Conservation (phyloP, 2,888 invertebrate species). For the Synanthedon formicaeformis region DNA sequence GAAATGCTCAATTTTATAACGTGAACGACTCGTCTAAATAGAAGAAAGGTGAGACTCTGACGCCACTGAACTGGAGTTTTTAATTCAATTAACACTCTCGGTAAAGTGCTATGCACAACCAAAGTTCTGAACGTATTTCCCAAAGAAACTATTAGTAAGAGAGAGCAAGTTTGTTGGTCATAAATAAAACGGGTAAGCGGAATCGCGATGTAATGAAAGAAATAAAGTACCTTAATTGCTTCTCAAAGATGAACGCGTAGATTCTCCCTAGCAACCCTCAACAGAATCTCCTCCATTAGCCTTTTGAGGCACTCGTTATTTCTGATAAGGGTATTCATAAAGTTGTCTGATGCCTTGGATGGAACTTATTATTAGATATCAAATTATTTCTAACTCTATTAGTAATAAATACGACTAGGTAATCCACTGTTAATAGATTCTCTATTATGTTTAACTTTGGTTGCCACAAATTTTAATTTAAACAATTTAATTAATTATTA, state of each 20-base stretch:
- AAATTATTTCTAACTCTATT: not conserved
- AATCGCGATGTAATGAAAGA: slow-evolving; percentile 42
- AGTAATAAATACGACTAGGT: too few species aligned
- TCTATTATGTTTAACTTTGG: too few species aligned
- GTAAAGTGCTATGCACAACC: slow-evolving; percentile 18
- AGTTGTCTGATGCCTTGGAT: not conserved
- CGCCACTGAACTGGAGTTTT: slow-evolving; percentile 10
- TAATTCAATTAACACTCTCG: slow-evolving; percentile 42
- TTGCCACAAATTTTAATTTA: too few species aligned
- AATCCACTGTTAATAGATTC: too few species aligned
- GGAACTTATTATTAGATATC: not conserved
- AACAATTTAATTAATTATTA: too few species aligned
- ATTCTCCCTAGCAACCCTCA: slow-evolving; percentile 4
- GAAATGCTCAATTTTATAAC: too few species aligned
- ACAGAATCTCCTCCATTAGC: slow-evolving; percentile 21
- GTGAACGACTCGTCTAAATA: too few species aligned
- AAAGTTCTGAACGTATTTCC: slow-evolving; percentile 11
- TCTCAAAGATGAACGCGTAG: slow-evolving; percentile 29
- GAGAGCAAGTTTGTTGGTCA: slow-evolving; percentile 15
- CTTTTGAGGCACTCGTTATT: slow-evolving; percentile 20
- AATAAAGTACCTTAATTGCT: slow-evolving; percentile 46
- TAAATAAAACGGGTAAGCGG: slow-evolving; percentile 31
- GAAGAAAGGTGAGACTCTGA: too few species aligned
- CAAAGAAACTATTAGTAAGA: slow-evolving; percentile 4
- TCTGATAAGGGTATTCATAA: slow-evolving; percentile 7